These are phyloP conservation scores for Leptoteleia sp. DNA, from an alignment of 1,140 invertebrate genomes.

Conservation along the genomic window DNA sequence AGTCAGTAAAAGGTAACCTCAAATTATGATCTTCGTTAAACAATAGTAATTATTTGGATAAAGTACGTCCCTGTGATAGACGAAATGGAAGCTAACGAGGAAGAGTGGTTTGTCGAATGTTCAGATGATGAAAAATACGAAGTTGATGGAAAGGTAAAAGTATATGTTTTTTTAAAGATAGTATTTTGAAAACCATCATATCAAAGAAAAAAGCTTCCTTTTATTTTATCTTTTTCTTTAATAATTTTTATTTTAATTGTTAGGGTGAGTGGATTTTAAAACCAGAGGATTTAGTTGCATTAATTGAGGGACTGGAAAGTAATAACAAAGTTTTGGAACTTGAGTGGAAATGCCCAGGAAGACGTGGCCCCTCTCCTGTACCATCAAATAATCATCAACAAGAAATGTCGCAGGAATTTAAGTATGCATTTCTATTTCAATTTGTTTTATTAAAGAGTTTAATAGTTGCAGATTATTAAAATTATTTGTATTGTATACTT, in stretches of 20 bases:
- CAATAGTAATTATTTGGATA: slow-evolving; percentile 6
- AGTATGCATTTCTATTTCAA: slow-evolving; percentile 69
- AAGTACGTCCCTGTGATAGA: slow-evolving; percentile 23
- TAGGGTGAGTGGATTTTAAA: slow-evolving; percentile 77
- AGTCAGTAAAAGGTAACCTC: slow-evolving; percentile 41
- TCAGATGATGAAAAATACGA: slow-evolving; percentile 84
- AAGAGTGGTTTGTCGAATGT: slow-evolving; percentile 82
- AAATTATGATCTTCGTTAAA: slow-evolving; percentile 20
- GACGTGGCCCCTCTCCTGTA: slow-evolving; percentile 82
- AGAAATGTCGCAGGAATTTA: slow-evolving; percentile 75
- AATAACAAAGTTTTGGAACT: slow-evolving; percentile 81
- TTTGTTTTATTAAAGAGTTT: no score
- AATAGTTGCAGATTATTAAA: no score
- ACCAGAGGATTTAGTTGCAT: slow-evolving; percentile 80
- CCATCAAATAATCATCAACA: slow-evolving; percentile 75
- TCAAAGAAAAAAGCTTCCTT: no score
- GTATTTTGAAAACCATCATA: no score
- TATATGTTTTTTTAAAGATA: no score
- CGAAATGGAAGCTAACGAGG: slow-evolving; percentile 79
- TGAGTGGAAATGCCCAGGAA: slow-evolving; percentile 85
- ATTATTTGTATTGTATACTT: no score
- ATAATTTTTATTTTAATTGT: slow-evolving; percentile 12
- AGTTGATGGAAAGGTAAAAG: slow-evolving; percentile 72
- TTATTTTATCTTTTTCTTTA: no score
- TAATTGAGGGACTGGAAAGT: slow-evolving; percentile 83